These are phyloP conservation scores for Phyllotreta cruciferae DNA, from an alignment of 2,888 invertebrate species.

Conservation along the genomic window DNA sequence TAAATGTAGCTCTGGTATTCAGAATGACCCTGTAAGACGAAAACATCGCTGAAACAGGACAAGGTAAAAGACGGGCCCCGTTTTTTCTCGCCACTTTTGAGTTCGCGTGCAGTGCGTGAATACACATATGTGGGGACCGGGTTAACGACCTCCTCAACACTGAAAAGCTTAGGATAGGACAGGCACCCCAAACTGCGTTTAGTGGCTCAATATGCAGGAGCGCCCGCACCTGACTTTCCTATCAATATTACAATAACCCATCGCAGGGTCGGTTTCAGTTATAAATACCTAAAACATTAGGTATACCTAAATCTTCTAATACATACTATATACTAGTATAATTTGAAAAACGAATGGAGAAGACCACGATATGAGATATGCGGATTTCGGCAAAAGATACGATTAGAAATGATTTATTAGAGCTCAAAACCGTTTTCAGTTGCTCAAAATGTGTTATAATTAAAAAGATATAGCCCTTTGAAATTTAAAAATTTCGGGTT, in stretches of 20 bases:
- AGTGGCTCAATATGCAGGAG: slow-evolving; percentile 18
- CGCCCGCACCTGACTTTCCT: slow-evolving; percentile 20
- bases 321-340: too few species aligned
- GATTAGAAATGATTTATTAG: too few species aligned
- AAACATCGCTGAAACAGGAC: slow-evolving; percentile 38
- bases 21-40: slow-evolving; percentile 8
- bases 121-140: slow-evolving; percentile 53
- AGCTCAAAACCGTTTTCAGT: too few species aligned
- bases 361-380: too few species aligned
- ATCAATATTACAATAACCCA: neutral
- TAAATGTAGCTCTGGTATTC: neutral
- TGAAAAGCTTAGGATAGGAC: slow-evolving; percentile 59
- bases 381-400: too few species aligned
- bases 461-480: too few species aligned
- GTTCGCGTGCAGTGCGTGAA: slow-evolving; percentile 55
- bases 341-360: too few species aligned
- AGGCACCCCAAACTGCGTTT: slow-evolving; percentile 33
- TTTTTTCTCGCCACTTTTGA: slow-evolving; percentile 55
- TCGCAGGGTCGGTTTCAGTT: too few species aligned
- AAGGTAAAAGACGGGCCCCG: slow-evolving; percentile 42
- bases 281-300: too few species aligned
- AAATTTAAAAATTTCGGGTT: too few species aligned
- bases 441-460: too few species aligned
- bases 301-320: too few species aligned
- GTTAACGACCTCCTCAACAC: slow-evolving; percentile 58